Percentiles rank a stretch among this genome's conserved stretches.
Conservation (phyloP, 2,888 invertebrate genomes). For the Suillia variegata region DNA sequence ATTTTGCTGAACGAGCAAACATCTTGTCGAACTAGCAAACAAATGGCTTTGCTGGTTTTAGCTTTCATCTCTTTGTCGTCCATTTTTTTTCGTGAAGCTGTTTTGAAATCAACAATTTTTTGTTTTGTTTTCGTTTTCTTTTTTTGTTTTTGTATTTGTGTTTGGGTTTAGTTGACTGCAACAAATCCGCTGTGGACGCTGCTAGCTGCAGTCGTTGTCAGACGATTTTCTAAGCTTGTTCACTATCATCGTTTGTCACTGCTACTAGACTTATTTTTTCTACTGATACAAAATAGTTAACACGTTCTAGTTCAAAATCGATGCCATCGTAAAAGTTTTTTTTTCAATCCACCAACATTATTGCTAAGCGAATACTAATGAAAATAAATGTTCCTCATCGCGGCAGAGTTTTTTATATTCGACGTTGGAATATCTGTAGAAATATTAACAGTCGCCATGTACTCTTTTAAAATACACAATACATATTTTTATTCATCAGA, state of each 20-base stretch:
- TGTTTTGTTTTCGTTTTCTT: slow-evolving; percentile 24
- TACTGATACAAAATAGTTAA: background rate
- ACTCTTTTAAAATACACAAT: too few species aligned
- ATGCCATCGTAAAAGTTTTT: too few species aligned
- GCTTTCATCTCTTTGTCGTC: slow-evolving; percentile 44
- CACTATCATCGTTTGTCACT: slow-evolving; percentile 32
- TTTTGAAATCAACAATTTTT: slow-evolving; percentile 2
- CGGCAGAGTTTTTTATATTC: too few species aligned
- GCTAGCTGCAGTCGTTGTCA: slow-evolving; percentile 4
- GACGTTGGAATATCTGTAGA: too few species aligned
- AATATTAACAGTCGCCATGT: too few species aligned
- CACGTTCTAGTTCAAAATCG: background rate
- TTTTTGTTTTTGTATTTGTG: slow-evolving; percentile 14
- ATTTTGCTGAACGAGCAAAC: slow-evolving; percentile 57
- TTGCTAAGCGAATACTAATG: too few species aligned
- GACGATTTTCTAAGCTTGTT: slow-evolving; percentile 25
- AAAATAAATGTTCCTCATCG: too few species aligned
- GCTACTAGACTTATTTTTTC: slow-evolving; percentile 2
- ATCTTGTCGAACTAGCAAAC: slow-evolving; percentile 58
- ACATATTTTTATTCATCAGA: too few species aligned
- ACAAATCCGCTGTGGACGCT: slow-evolving; percentile 33
- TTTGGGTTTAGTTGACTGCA: slow-evolving; percentile 32
- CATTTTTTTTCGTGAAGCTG: slow-evolving; percentile 9
- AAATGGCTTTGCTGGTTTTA: slow-evolving; percentile 56
- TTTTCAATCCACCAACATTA: too few species aligned